These are phyloP conservation scores for Plestiodon gilberti DNA, from an alignment of 2,113 vertebrate species.

Conservation along the genomic window DNA sequence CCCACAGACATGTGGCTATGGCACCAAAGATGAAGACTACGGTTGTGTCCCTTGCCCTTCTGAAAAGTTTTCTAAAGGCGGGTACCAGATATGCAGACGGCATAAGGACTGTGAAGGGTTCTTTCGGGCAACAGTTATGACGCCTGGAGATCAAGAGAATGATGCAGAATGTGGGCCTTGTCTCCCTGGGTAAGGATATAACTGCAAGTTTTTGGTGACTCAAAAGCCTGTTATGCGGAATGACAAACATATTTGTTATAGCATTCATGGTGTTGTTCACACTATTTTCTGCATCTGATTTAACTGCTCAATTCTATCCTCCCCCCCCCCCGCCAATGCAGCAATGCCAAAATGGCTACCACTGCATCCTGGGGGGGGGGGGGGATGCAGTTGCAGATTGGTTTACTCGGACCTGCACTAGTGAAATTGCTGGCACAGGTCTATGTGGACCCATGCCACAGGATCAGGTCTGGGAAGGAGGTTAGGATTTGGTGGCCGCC, in stretches of 20 bases:
- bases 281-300: background rate
- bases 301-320: background rate
- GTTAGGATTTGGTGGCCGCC: no score
- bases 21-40: slow-evolving; percentile 92
- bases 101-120: slow-evolving; percentile 96
- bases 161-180: slow-evolving; percentile 95
- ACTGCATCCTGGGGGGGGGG: no score
- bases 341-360: no score
- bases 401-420: no score
- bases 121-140: slow-evolving; percentile 89
- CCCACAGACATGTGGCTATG: slow-evolving; percentile 89
- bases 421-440: no score
- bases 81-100: slow-evolving; percentile 95
- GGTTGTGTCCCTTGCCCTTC: slow-evolving; percentile 87
- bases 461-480: no score
- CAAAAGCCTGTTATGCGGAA: background rate
- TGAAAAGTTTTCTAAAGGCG: slow-evolving; percentile 95
- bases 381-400: no score
- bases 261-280: background rate
- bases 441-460: no score
- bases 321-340: no score
- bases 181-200: slow-evolving; percentile 87
- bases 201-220: fast-evolving
- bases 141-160: slow-evolving; percentile 86
- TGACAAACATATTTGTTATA: background rate